Base-by-base conservation (phyloP, 2,113 vertebrate species). In the Mastomys coucha region DNA sequence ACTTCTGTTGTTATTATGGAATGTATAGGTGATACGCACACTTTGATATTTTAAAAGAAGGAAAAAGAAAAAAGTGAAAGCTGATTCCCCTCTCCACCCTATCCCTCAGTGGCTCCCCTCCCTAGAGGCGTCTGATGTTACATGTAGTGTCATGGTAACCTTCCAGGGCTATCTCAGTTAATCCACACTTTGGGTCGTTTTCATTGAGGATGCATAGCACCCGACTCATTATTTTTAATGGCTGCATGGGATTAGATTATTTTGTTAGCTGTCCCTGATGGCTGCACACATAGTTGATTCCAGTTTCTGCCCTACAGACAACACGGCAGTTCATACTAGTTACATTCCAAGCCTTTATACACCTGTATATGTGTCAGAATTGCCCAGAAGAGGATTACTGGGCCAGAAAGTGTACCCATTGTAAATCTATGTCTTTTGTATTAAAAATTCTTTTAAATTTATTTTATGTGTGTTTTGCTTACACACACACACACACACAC, bases 171-270 rank as follows among this genome's bases (percentile, higher is more conserved):
- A 90, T 73, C 88, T 60, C 84, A 88, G 51, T 88, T 82, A 94
- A 91, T 60, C 89, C 93, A 75, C 82, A 81, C 58, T 42, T 75
- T 28, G 92, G 56, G 70, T 91, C 67, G 73, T 92, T 77, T 87
- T 89, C 2, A 89, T 72, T 75, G 28, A 78, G n/a, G 53, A 88
- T 33, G 69, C 51, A n/a, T 60, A 89, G 56, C 22, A 45, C 53
- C 53, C 78, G 77, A 88, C 28, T 89, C 67, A 73, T 82, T 75
- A 93, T 87, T 95, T 96, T 95, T 96, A 92, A 94, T 73, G 70
- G 72, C 24, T 93, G 33, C 39, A 28, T n/a, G 39, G 87, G 86
- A 90, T 93, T 77, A 89, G 81, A 82, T 96, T 63, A 70, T 91
- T 91, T 89, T 94, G 58, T 76, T 91, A 82, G 92, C n/a, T 58